Conservation (phyloP, 2,888 invertebrate genomes). For the Nemapogon koenigi region DNA sequence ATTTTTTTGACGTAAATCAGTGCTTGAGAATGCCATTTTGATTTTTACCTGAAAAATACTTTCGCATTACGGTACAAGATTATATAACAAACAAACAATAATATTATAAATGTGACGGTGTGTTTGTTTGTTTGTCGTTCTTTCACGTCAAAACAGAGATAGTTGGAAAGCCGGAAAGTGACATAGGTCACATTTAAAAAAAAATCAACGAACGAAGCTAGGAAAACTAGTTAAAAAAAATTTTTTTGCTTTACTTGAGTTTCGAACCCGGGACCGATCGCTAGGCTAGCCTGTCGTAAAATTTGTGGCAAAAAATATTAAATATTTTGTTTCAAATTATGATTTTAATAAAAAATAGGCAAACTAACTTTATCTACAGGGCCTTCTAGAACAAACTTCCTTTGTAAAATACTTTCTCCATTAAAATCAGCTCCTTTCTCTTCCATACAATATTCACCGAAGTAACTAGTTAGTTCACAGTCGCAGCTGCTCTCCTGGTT, state of each 20-base stretch:
- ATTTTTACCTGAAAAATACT: conserved; percentile 86
- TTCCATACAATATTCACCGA: conserved; percentile 86
- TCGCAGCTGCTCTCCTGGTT: conserved; percentile 86
- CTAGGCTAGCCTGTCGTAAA: too few relatives aligned
- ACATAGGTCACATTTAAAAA: too few relatives aligned
- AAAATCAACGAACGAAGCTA: background rate
- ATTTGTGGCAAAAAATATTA: background rate
- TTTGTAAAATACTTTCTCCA: conserved; percentile 82
- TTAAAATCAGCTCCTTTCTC: conserved; percentile 91
- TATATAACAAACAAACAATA: too few relatives aligned
- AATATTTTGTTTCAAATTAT: background rate
- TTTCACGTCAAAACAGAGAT: too few relatives aligned
- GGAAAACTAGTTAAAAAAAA: background rate
- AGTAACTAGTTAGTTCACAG: conserved; percentile 88
- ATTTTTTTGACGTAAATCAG: conserved; percentile 78
- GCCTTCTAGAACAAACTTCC: conserved; percentile 76
- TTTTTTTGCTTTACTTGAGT: background rate
- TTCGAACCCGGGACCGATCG: background rate
- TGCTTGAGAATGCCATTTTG: conserved; percentile 86
- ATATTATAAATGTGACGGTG: too few relatives aligned
- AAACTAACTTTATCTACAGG: conserved; percentile 69
- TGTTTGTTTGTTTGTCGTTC: too few relatives aligned
- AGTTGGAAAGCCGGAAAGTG: too few relatives aligned
- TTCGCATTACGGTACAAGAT: too few relatives aligned
- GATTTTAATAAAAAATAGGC: conserved; percentile 8